Conservation (phyloP, 2,888 invertebrate species). For the Acleris literana region DNA sequence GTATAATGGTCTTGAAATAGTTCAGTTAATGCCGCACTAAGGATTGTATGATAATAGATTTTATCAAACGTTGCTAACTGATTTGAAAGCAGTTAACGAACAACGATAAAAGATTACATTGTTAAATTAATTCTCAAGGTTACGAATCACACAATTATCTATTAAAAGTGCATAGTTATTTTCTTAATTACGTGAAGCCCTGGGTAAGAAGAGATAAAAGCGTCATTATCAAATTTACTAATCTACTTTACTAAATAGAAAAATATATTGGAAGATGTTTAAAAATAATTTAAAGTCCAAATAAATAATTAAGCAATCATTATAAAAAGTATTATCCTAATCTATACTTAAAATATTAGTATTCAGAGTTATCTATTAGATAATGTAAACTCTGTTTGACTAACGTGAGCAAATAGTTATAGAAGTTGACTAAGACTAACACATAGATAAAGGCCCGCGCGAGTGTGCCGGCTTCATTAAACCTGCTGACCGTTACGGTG, state of each 20-base stretch:
- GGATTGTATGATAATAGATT: not conserved
- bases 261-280: conserved; percentile 10
- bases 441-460: conserved; percentile 27
- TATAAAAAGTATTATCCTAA: conserved; percentile 5
- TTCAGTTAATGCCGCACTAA: not conserved
- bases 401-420: conserved; percentile 28
- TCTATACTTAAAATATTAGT: conserved; percentile 14
- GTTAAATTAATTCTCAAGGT: too few relatives aligned
- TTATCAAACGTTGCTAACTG: not conserved
- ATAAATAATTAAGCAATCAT: conserved; percentile 1
- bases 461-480: conserved; percentile 31
- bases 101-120: not conserved
- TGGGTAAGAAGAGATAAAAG: not conserved
- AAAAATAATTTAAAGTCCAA: not conserved
- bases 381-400: conserved; percentile 13
- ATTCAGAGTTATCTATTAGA: conserved; percentile 4
- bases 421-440: conserved; percentile 27
- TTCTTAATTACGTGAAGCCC: not conserved
- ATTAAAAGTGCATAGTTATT: too few relatives aligned
- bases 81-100: conserved; percentile 15
- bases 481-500: conserved; percentile 66
- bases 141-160: too few relatives aligned
- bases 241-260: not conserved
- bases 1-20: conserved; percentile 11
- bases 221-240: not conserved